phyloP scores from a whole-genome alignment of 2,888 invertebrate genomes.

The Lycocerus yunnanus region DNA sequence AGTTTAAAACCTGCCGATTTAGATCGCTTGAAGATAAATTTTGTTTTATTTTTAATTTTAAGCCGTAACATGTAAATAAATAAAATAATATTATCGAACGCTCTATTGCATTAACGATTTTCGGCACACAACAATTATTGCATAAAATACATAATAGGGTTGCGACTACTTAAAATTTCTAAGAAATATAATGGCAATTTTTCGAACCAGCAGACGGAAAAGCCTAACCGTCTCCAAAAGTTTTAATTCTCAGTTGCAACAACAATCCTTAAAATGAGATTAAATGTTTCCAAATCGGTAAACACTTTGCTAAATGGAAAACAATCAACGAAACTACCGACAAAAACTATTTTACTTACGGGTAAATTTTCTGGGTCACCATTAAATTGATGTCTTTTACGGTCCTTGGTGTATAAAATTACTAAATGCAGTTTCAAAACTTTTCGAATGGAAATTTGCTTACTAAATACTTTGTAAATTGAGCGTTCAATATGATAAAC shows the following conservation, averaged over 20 bases:
- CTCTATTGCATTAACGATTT: background rate
- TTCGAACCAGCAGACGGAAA: constrained; percentile 18
- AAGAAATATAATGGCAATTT: constrained; percentile 9
- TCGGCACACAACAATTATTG: background rate
- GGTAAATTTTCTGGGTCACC: constrained; percentile 5
- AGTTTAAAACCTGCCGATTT: background rate
- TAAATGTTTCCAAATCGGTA: constrained; percentile 32
- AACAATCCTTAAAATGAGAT: constrained; percentile 23
- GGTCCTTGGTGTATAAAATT: background rate
- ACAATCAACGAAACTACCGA: constrained; percentile 24
- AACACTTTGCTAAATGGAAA: constrained; percentile 26
- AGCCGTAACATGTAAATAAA: background rate
- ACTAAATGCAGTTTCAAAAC: background rate
- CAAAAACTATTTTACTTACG: constrained; percentile 4
- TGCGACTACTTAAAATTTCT: background rate
- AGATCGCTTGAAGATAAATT: background rate
- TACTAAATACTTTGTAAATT: no score
- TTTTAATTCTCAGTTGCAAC: constrained; percentile 11
- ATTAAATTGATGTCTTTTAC: background rate
- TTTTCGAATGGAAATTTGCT: background rate
- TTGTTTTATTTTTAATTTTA: background rate
- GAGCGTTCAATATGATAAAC: background rate
- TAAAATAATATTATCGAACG: background rate
- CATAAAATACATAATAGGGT: background rate
- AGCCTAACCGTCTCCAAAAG: constrained; percentile 15